Evolutionary conservation across 2,113 vertebrate species (phyloP).

Genomic region (Cervus canadensis): DNA sequence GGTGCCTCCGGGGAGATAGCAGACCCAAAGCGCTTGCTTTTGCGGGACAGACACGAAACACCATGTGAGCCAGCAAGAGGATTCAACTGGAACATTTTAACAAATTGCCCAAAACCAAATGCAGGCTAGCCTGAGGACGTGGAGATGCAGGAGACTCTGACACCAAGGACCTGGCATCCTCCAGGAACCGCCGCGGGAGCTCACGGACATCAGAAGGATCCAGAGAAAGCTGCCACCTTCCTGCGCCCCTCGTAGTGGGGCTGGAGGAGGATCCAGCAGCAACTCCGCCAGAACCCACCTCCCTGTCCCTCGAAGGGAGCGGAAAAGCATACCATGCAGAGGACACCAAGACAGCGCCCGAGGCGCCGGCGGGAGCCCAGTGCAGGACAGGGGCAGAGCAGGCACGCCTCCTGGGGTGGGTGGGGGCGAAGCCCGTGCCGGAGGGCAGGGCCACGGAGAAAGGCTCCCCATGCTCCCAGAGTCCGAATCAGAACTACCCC

Average conservation of each 20-base stretch:
- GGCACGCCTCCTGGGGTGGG: neutral
- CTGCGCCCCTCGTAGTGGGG: accelerated
- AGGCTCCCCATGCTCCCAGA: neutral
- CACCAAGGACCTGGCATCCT: neutral
- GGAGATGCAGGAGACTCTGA: neutral
- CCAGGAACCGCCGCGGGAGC: neutral
- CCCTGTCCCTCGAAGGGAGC: neutral
- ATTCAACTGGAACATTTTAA: neutral
- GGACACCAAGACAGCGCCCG: accelerated
- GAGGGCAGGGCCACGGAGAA: accelerated
- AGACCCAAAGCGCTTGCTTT: neutral
- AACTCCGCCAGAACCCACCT: neutral
- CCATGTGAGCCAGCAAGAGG: neutral
- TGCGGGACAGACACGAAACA: neutral
- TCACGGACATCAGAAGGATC: neutral
- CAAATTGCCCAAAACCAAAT: neutral
- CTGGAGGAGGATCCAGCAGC: too few species aligned
- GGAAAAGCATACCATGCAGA: accelerated
- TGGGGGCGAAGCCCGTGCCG: neutral
- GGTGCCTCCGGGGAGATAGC: neutral
- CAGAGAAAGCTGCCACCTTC: neutral
- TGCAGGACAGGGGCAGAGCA: accelerated
- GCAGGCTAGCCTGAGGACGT: neutral
- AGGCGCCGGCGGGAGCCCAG: neutral
- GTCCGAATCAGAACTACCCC: too few species aligned